Percentiles rank a stretch among this genome's conserved stretches.
Conservation (phyloP, 2,113 vertebrate genomes). For the Urocolius indicus region DNA sequence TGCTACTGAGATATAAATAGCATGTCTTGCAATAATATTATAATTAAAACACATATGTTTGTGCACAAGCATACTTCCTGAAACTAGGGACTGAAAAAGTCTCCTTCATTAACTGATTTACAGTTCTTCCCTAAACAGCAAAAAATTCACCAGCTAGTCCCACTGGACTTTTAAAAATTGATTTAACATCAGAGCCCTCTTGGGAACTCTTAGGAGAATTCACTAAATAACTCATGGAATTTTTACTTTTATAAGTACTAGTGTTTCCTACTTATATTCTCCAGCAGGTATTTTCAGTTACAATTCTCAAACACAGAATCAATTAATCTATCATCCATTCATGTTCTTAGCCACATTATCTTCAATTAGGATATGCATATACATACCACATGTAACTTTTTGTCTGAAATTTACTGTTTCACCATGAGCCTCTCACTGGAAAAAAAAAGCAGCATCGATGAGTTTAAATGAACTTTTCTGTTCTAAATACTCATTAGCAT, state of each 20-base stretch:
- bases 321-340: background rate
- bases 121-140: background rate
- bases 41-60: constrained; percentile 10
- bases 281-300: background rate
- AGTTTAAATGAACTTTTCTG: background rate
- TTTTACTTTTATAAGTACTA: background rate
- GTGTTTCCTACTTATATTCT: background rate
- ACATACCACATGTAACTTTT: background rate
- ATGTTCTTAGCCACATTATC: background rate
- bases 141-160: background rate
- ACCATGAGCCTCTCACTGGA: background rate
- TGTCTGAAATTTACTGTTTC: background rate
- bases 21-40: background rate
- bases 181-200: constrained; percentile 12
- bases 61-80: background rate
- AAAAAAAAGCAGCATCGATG: background rate
- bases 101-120: constrained; percentile 12
- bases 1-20: constrained; percentile 2
- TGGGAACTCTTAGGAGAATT: background rate
- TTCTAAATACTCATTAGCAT: background rate
- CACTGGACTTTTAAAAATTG: background rate
- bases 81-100: background rate
- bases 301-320: background rate
- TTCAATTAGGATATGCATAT: background rate
- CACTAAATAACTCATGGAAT: background rate